Conservation (phyloP, 2,113 vertebrate species). For the Ancistrus triradiatus region DNA sequence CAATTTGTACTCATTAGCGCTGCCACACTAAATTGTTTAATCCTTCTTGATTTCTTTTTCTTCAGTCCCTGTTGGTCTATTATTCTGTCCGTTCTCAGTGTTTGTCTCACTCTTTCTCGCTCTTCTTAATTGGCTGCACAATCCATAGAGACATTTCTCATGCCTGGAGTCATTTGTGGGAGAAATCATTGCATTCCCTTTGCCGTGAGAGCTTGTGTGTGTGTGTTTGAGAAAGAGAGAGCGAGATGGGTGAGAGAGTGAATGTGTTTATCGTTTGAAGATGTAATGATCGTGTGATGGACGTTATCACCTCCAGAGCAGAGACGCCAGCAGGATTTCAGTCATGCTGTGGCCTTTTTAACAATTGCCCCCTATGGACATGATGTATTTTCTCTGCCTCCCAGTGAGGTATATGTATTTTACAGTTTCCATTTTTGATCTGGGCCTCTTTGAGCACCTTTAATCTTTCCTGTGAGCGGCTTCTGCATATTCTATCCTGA, state of each 20-base stretch:
- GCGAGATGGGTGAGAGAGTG: neutral
- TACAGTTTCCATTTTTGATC: slow-evolving; percentile 62
- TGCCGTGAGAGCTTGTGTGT: neutral
- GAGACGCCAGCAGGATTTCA: slow-evolving; percentile 55
- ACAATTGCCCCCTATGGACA: slow-evolving; percentile 44
- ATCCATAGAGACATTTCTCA: slow-evolving; percentile 25
- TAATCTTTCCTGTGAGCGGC: slow-evolving; percentile 58
- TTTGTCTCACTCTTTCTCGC: slow-evolving; percentile 22
- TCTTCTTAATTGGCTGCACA: slow-evolving; percentile 12
- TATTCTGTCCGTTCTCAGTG: slow-evolving; percentile 14
- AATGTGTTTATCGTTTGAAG: slow-evolving; percentile 51
- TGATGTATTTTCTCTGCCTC: slow-evolving; percentile 49
- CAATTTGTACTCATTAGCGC: slow-evolving; percentile 30
- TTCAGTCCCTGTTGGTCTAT: slow-evolving; percentile 1
- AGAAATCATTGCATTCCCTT: slow-evolving; percentile 14
- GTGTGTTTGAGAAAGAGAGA: neutral
- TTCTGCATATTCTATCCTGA: slow-evolving; percentile 41
- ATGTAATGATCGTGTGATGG: slow-evolving; percentile 53
- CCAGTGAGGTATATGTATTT: slow-evolving; percentile 53
- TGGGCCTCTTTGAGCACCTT: slow-evolving; percentile 67
- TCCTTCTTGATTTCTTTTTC: slow-evolving; percentile 19
- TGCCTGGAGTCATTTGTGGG: slow-evolving; percentile 18
- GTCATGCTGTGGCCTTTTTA: slow-evolving; percentile 56
- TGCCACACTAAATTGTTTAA: slow-evolving; percentile 27
- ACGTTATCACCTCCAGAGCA: slow-evolving; percentile 54